Percentiles rank a stretch among this genome's conserved stretches.
phyloP scores from a whole-genome alignment of 1,140 invertebrate species.

The Trichoplusia ni region DNA sequence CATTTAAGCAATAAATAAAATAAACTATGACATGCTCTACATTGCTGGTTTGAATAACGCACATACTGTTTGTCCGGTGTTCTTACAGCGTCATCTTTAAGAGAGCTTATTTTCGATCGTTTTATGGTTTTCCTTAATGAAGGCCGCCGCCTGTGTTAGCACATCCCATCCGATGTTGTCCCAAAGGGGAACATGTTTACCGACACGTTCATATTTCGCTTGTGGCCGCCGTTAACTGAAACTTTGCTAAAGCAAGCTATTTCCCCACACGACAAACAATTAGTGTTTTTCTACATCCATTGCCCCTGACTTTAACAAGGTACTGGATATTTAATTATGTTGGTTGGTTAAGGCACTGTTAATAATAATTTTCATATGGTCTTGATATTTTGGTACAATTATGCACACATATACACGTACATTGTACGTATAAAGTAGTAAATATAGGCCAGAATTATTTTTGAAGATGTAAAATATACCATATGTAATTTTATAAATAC shows the following conservation, averaged over 20 bases:
- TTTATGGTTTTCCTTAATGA: conserved; percentile 70
- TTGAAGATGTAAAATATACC: no score
- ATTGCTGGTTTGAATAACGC: background rate
- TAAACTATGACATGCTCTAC: no score
- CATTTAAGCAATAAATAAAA: no score
- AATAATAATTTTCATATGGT: no score
- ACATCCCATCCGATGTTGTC: conserved; percentile 49
- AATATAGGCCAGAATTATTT: no score
- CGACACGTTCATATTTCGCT: conserved; percentile 55
- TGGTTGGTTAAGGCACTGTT: no score
- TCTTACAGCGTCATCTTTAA: conserved; percentile 47
- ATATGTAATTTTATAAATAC: no score
- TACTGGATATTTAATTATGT: no score
- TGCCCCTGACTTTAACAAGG: conserved; percentile 6
- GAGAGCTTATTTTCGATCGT: conserved; percentile 64
- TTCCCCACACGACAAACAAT: conserved; percentile 34
- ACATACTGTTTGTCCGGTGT: conserved; percentile 33
- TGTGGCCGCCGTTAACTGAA: conserved; percentile 41
- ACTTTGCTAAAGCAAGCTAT: conserved; percentile 47
- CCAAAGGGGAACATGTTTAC: conserved; percentile 52
- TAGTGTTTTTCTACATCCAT: conserved; percentile 14
- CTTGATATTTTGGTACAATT: no score
- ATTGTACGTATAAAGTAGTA: no score
- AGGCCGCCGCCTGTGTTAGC: conserved; percentile 42
- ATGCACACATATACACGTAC: no score